A percentile compares a stretch with the other conserved stretches of the same genome.
Conservation (phyloP, 2,888 invertebrate species). For the Caenorhabditis becei region DNA sequence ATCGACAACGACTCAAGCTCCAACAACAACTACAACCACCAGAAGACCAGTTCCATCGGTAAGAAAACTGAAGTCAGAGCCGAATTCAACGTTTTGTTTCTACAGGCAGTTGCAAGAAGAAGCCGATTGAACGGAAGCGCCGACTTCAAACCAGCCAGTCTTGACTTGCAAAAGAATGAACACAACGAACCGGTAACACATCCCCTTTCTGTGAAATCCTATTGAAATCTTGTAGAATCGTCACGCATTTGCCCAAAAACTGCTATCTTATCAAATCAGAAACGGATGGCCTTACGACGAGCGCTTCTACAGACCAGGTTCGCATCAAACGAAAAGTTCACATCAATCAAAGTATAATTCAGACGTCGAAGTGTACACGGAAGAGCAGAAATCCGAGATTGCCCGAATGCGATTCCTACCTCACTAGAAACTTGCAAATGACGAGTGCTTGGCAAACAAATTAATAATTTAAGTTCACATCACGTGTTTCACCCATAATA, state of each 20-base stretch:
- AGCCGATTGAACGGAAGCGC: constrained; percentile 37
- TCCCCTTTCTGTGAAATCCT: not conserved
- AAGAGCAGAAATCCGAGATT: constrained; percentile 60
- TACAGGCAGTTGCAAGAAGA: constrained; percentile 40
- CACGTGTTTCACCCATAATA: constrained; percentile 25
- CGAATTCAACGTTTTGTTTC: not conserved
- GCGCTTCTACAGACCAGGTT: constrained; percentile 77
- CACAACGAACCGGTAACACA: constrained; percentile 29
- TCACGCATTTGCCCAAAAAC: constrained; percentile 72
- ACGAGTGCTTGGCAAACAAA: constrained; percentile 14
- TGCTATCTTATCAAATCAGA: constrained; percentile 77
- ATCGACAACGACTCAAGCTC: constrained; percentile 19
- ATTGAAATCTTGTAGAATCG: constrained; percentile 57
- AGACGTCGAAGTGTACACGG: constrained; percentile 60
- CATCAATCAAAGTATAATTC: not conserved
- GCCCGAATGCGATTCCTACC: constrained; percentile 60
- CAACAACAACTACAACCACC: constrained; percentile 37
- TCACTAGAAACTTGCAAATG: constrained; percentile 8
- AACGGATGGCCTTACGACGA: constrained; percentile 81
- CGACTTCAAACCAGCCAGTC: constrained; percentile 50
- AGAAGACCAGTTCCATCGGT: constrained; percentile 35
- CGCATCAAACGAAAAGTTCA: not conserved
- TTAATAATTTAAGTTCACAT: constrained; percentile 26
- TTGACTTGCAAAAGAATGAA: constrained; percentile 37
- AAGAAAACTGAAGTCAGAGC: not conserved